phyloP scores from a whole-genome alignment of 2,113 vertebrate genomes.

The Oreotrochilus melanogaster region DNA sequence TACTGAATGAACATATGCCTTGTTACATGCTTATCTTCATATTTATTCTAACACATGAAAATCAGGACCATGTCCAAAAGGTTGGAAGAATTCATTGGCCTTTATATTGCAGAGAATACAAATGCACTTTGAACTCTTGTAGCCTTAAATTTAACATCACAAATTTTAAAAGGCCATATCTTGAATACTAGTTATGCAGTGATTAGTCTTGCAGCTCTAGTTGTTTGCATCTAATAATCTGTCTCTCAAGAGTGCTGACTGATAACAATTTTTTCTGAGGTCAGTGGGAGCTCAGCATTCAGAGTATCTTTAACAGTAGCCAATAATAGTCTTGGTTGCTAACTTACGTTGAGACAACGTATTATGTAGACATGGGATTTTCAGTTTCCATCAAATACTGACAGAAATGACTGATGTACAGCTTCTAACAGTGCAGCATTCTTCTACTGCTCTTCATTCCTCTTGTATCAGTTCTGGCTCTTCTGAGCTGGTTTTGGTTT shows the following conservation, averaged over 20 bases:
- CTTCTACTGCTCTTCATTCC: constrained; percentile 12
- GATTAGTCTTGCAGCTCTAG: background rate
- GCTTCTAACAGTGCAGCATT: background rate
- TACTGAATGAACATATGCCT: background rate
- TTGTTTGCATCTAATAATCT: background rate
- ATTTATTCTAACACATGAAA: background rate
- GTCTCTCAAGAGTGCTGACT: background rate
- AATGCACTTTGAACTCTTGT: no score
- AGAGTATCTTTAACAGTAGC: background rate
- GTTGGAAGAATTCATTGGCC: no score
- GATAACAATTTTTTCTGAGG: background rate
- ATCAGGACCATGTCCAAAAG: background rate
- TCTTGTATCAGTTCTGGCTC: constrained; percentile 6
- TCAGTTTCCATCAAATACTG: constrained; percentile 1
- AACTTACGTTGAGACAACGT: background rate
- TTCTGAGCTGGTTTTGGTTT: constrained; percentile 33
- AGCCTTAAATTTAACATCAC: background rate
- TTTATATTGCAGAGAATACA: no score
- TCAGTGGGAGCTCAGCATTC: background rate
- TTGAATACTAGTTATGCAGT: background rate
- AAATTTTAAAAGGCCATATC: background rate
- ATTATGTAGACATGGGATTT: background rate
- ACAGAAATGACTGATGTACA: constrained; percentile 2
- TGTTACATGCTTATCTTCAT: background rate
- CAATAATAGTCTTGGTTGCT: background rate